Percentiles rank a stretch among this genome's conserved stretches.
Evolutionary conservation across 2,113 vertebrate species (phyloP).

Genomic region (Malurus elegans): DNA sequence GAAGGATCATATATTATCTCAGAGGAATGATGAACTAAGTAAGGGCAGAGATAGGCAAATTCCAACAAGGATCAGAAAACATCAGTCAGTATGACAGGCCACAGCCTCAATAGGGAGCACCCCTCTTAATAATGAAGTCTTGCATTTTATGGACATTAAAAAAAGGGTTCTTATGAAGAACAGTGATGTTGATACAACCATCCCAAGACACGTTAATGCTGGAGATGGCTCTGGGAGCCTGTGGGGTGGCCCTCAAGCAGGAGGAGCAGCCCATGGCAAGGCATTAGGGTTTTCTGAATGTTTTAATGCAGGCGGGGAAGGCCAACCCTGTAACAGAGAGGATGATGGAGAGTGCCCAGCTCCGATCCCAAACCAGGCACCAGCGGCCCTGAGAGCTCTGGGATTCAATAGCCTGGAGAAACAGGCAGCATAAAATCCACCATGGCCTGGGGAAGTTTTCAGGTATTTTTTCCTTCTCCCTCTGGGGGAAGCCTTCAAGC

Average conservation of each 20-base stretch:
- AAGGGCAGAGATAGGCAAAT: neutral
- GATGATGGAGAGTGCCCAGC: neutral
- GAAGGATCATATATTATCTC: neutral
- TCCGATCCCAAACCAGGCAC: neutral
- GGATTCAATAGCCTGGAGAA: neutral
- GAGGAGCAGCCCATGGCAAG: neutral
- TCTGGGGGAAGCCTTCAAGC: neutral
- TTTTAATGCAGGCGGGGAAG: neutral
- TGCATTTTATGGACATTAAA: neutral
- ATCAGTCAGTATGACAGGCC: neutral
- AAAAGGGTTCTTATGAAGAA: neutral
- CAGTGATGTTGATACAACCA: neutral
- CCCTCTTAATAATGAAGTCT: neutral
- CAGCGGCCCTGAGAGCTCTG: neutral
- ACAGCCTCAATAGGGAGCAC: neutral
- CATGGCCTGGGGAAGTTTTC: neutral
- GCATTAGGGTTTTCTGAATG: neutral
- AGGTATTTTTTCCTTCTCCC: too few relatives aligned
- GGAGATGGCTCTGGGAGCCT: neutral
- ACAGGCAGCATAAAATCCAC: neutral
- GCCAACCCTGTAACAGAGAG: neutral
- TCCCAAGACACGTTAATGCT: neutral
- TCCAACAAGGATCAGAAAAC: neutral
- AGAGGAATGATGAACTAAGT: neutral
- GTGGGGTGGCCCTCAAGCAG: neutral